Percentiles rank a stretch among this genome's conserved stretches.
These are phyloP conservation scores for Theropithecus gelada DNA, from an alignment of 2,113 vertebrate genomes.

Conservation along the genomic window DNA sequence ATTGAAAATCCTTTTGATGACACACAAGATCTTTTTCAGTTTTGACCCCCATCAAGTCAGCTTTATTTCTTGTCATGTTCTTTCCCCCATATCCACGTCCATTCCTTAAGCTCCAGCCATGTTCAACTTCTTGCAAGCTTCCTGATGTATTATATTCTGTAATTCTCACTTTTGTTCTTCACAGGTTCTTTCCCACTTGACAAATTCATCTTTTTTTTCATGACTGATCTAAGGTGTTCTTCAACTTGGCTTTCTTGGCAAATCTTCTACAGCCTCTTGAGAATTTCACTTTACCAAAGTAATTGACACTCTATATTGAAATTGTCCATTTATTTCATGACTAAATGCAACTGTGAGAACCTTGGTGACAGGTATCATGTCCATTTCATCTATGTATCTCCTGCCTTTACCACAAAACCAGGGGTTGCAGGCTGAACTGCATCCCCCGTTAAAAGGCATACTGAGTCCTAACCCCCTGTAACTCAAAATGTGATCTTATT, in stretches of 20 bases:
- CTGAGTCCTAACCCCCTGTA: not conserved
- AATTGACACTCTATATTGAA: not conserved
- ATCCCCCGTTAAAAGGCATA: rapidly evolving
- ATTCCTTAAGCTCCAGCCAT: not conserved
- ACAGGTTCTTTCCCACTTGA: not conserved
- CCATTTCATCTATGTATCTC: not conserved
- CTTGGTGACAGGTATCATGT: not conserved
- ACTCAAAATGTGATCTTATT: not conserved
- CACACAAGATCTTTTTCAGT: not conserved
- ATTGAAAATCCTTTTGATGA: not conserved
- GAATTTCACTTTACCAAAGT: not conserved
- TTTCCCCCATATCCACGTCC: not conserved
- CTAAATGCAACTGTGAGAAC: not conserved
- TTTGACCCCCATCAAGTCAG: not conserved
- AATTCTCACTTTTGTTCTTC: not conserved
- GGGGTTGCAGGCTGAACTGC: not conserved
- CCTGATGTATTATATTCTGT: not conserved
- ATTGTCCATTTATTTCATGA: not conserved
- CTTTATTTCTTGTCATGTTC: not conserved
- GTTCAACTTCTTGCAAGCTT: not conserved
- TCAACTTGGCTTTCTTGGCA: not conserved
- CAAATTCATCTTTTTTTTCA: not conserved
- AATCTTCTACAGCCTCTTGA: not conserved
- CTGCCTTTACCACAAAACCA: not conserved
- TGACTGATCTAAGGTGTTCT: not conserved